A percentile compares a stretch with the other conserved stretches of the same genome.
Conservation (phyloP, 2,888 invertebrate genomes). For the Salticus scenicus region DNA sequence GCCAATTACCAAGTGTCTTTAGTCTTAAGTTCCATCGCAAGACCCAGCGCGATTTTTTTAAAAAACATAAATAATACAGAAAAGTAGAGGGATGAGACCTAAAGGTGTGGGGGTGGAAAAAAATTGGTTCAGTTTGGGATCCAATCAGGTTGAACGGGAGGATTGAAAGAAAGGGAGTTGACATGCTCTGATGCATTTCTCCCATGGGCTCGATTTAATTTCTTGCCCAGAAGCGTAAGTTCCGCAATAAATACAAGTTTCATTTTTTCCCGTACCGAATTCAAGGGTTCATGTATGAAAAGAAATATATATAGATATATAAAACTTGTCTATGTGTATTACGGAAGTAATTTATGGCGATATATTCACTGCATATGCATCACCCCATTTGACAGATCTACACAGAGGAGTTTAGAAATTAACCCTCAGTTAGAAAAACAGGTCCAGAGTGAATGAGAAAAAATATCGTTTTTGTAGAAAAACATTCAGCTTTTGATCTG, state of each 20-base stretch:
- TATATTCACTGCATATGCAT: conserved; percentile 64
- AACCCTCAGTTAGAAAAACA: conserved; percentile 41
- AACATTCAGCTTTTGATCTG: conserved; percentile 3
- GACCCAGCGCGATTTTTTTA: conserved; percentile 34
- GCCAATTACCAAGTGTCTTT: conserved; percentile 62
- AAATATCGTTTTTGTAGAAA: conserved; percentile 18
- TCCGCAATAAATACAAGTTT: conserved; percentile 67
- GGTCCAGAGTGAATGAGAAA: conserved; percentile 10
- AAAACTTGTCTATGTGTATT: conserved; percentile 56
- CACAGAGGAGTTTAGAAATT: conserved; percentile 57
- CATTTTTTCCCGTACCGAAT: conserved; percentile 62
- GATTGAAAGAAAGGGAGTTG: conserved; percentile 52
- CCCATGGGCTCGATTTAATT: conserved; percentile 69
- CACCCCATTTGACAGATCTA: conserved; percentile 56
- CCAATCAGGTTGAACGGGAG: conserved; percentile 67
- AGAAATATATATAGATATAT: conserved; percentile 51
- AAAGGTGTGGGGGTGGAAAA: conserved; percentile 23
- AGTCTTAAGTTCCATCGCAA: conserved; percentile 39
- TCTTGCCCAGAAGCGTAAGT: conserved; percentile 53
- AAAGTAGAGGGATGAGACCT: neutral
- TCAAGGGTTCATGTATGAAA: conserved; percentile 30
- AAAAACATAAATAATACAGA: conserved; percentile 51
- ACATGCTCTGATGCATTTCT: conserved; percentile 66
- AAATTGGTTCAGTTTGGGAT: conserved; percentile 63
- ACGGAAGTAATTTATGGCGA: conserved; percentile 65